Evolutionary conservation across 1,140 invertebrate genomes (phyloP).

Genomic region (Drosophila tani): DNA sequence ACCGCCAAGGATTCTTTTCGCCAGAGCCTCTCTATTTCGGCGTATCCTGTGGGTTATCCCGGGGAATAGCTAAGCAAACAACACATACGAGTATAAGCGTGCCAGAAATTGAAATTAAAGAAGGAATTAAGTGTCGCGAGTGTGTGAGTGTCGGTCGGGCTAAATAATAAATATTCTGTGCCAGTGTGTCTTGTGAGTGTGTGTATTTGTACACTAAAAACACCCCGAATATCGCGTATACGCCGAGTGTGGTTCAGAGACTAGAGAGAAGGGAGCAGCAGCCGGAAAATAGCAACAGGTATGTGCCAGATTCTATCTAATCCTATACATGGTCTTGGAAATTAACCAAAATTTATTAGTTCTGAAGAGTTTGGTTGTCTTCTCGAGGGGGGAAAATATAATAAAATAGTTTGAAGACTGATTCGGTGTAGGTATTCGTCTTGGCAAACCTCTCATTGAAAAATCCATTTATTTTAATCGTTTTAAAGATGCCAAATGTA

Average conservation of each 20-base stretch:
- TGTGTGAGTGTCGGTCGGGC: slow-evolving; percentile 22
- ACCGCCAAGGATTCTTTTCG: slow-evolving; percentile 48
- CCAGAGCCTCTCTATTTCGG: slow-evolving; percentile 10
- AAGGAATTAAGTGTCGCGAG: slow-evolving; percentile 63
- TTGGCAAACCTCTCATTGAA: too few species aligned
- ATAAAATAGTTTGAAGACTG: not conserved
- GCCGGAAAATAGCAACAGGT: slow-evolving; percentile 56
- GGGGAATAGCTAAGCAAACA: slow-evolving; percentile 48
- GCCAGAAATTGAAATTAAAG: slow-evolving; percentile 76
- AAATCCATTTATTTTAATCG: too few species aligned
- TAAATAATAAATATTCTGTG: slow-evolving; percentile 40
- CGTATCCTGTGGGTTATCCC: slow-evolving; percentile 3
- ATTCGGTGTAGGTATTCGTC: too few species aligned
- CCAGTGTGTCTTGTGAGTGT: slow-evolving; percentile 20
- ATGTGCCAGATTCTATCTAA: slow-evolving; percentile 19
- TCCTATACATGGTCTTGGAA: not conserved
- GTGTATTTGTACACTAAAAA: slow-evolving; percentile 24
- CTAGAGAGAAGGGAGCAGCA: not conserved
- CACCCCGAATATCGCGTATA: slow-evolving; percentile 52
- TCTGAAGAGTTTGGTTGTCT: not conserved
- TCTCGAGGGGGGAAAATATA: not conserved
- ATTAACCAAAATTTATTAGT: not conserved
- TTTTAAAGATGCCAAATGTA: too few species aligned
- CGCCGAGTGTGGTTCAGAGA: slow-evolving; percentile 16
- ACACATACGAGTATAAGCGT: slow-evolving; percentile 58